These are phyloP conservation scores for Monopis laevigella DNA, from an alignment of 2,888 invertebrate genomes.

Conservation along the genomic window DNA sequence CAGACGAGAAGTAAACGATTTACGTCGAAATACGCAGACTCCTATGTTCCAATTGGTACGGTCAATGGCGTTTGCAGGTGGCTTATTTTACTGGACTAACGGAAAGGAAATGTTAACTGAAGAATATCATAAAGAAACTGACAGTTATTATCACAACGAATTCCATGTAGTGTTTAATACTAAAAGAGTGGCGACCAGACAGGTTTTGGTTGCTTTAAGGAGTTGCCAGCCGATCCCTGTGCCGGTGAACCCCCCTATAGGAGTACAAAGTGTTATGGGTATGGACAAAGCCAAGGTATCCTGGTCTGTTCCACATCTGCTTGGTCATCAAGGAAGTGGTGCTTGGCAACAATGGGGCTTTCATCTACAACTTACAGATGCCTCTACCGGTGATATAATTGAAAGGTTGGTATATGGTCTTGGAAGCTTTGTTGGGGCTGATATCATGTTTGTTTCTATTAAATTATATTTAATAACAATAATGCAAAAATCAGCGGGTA, in stretches of 20 bases:
- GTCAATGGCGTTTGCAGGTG: slow-evolving; percentile 79
- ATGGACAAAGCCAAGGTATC: slow-evolving; percentile 77
- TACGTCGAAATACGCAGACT: slow-evolving; percentile 78
- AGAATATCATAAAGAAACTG: slow-evolving; percentile 75
- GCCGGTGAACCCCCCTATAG: slow-evolving; percentile 80
- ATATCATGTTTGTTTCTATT: no score
- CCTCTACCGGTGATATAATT: slow-evolving; percentile 35
- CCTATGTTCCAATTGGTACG: slow-evolving; percentile 78
- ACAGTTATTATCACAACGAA: slow-evolving; percentile 81
- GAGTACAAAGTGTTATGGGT: slow-evolving; percentile 84
- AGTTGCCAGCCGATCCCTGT: slow-evolving; percentile 82
- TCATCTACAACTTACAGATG: slow-evolving; percentile 74
- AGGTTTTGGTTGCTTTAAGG: slow-evolving; percentile 63
- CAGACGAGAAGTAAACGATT: slow-evolving; percentile 75
- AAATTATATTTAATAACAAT: no score
- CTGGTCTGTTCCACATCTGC: slow-evolving; percentile 83
- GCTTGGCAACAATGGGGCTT: slow-evolving; percentile 81
- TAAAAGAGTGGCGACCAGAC: slow-evolving; percentile 37
- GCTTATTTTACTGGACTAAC: slow-evolving; percentile 88
- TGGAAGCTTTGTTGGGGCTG: no score
- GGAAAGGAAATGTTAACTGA: slow-evolving; percentile 80
- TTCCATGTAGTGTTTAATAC: slow-evolving; percentile 66
- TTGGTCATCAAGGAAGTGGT: slow-evolving; percentile 77
- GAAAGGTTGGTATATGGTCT: no score
- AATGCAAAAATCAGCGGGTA: no score